phyloP scores from a whole-genome alignment of 2,113 vertebrate genomes.

The Haemorhous mexicanus region DNA sequence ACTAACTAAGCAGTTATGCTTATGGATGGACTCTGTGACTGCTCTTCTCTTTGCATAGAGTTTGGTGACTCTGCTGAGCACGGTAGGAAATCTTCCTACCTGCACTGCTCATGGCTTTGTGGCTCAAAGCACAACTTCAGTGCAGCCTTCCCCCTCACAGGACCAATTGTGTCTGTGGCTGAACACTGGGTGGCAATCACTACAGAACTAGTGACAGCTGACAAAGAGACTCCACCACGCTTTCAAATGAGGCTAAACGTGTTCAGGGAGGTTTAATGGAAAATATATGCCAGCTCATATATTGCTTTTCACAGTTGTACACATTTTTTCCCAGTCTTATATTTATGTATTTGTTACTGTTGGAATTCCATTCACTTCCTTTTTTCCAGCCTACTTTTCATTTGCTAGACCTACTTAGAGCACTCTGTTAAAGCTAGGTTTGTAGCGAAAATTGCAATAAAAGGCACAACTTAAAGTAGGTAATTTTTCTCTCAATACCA shows the following conservation, averaged over 20 bases:
- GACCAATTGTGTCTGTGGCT: not conserved
- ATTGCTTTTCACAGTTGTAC: not conserved
- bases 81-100: not conserved
- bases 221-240: not conserved
- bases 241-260: not conserved
- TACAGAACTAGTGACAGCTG: not conserved
- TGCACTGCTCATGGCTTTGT: not conserved
- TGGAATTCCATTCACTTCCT: conserved; percentile 28
- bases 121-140: not conserved
- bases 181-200: not conserved
- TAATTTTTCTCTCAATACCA: not conserved
- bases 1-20: not conserved
- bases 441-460: not conserved
- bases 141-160: not conserved
- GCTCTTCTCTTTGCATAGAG: not conserved
- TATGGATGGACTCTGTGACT: not conserved
- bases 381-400: conserved; percentile 15
- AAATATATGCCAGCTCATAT: not conserved
- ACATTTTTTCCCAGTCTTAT: not conserved
- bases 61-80: not conserved
- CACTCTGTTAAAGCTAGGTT: not conserved
- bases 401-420: conserved; percentile 1
- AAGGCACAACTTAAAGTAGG: not conserved
- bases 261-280: not conserved
- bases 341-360: conserved; percentile 16